Evolutionary conservation across 2,113 vertebrate species (phyloP), one percentile per base, ranked within the genome.

Genomic region (Picathartes gymnocephalus): DNA sequence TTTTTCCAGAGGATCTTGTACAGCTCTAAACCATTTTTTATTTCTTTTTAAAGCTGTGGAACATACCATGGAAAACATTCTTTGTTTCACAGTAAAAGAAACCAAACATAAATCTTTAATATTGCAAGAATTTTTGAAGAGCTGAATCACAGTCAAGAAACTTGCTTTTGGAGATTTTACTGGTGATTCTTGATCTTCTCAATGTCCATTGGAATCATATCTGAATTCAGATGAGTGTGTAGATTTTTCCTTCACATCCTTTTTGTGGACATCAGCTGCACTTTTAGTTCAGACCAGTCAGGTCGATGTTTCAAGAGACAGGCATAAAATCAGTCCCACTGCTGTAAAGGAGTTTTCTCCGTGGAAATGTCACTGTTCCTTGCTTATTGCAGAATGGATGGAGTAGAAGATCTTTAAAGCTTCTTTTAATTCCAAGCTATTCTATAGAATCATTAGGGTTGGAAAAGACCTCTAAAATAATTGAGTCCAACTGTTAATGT

Each of bases 31-130:
- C 11, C 2, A 20, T 13, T 39, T 71, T 11, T 42, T 33, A 28
- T 10, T 35, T 28, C 3, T 45, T 65, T 45, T n/a, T 50, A 2
- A 40, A 51, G 15, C 24, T 73, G 13, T 48, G 42, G 64, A 8
- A n/a, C 4, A 3, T 35, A 33, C 11, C 2, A 1, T 47, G 44
- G 40, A 39, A 58, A 65, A 13, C 8, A 10, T n/a, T 37, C 1
- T 28, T 50, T 35, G 73, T 78, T 82, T 44, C 3, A 1, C 18
- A 66, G 39, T 45, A 10, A 58, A 45, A 58, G 37, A 62, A 9
- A 0, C 1, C 7, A 65, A 74, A 40, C 9, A 9, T 22, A 13
- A 48, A 76, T 57, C 13, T 54, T 50, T 6, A 73, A 14, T 24
- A 10, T 27, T 54, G 13, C 8, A 61, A 66, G 16, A 66, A 42